A percentile compares a stretch with the other conserved stretches of the same genome.
Evolutionary conservation across 2,888 invertebrate species (phyloP).

Genomic region (Elysia crispata): DNA sequence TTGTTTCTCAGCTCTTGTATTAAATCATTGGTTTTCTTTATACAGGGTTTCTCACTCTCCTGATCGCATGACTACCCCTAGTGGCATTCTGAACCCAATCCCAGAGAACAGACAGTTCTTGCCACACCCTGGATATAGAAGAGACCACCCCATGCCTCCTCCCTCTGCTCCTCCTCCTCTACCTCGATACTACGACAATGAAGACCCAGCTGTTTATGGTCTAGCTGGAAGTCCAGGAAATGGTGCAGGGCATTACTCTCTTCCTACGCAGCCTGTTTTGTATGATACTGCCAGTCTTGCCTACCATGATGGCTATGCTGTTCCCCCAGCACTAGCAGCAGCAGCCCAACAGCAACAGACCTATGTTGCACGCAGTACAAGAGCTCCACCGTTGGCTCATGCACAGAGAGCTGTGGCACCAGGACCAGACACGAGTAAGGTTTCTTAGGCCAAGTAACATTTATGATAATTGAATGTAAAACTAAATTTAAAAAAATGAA

Average conservation of each 20-base stretch:
- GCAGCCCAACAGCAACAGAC: conserved; percentile 56
- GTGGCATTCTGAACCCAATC: conserved; percentile 61
- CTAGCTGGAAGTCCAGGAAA: background rate
- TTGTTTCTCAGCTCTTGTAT: background rate
- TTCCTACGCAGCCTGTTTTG: conserved; percentile 30
- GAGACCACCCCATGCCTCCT: conserved; percentile 30
- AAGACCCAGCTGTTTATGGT: conserved; percentile 35
- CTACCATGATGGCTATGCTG: conserved; percentile 50
- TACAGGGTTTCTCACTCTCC: conserved; percentile 56
- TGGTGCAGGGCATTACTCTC: too few species aligned
- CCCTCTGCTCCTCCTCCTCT: too few species aligned
- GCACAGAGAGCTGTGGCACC: conserved; percentile 64
- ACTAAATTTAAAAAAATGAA: too few species aligned
- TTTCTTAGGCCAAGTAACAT: too few species aligned
- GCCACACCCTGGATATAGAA: conserved; percentile 53
- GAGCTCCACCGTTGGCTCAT: conserved; percentile 59
- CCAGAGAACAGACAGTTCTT: conserved; percentile 67
- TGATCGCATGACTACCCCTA: conserved; percentile 61
- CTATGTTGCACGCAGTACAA: conserved; percentile 64
- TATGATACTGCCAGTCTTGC: conserved; percentile 44
- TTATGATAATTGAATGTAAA: too few species aligned
- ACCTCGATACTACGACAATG: conserved; percentile 46
- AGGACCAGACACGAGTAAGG: conserved; percentile 55
- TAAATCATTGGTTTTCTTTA: background rate
- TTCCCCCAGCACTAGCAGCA: too few species aligned